These are phyloP conservation scores for Eremophila alpestris DNA, from an alignment of 2,797 vertebrate species.

Conservation along the genomic window DNA sequence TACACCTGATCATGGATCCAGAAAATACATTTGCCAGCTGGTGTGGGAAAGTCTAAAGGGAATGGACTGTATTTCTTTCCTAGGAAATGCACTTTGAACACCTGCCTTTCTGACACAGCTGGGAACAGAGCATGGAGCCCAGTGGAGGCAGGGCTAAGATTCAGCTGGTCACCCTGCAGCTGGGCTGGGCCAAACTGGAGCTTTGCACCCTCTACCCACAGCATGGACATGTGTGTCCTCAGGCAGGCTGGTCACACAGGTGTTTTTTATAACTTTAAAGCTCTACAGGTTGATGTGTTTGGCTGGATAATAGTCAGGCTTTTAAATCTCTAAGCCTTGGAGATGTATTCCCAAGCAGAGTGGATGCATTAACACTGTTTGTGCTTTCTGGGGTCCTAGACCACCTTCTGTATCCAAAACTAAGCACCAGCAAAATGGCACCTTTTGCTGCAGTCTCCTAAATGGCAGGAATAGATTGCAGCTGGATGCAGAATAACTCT, in stretches of 20 bases:
- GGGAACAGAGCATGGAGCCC: background rate
- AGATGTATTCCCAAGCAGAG: background rate
- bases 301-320: background rate
- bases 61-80: background rate
- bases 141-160: background rate
- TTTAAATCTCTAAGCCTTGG: background rate
- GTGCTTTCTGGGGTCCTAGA: background rate
- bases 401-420: background rate
- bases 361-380: background rate
- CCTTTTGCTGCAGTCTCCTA: background rate
- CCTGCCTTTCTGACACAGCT: background rate
- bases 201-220: background rate
- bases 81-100: background rate
- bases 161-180: background rate
- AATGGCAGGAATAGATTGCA: background rate
- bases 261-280: background rate
- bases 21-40: background rate
- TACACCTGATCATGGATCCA: background rate
- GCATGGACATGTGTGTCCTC: accelerated
- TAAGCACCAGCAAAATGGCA: background rate
- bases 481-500: background rate
- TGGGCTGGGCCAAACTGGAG: background rate
- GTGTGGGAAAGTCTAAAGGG: background rate
- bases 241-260: background rate
- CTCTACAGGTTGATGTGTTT: background rate